Evolutionary conservation across 2,888 invertebrate species (phyloP).

Genomic region (Mythimna impura): DNA sequence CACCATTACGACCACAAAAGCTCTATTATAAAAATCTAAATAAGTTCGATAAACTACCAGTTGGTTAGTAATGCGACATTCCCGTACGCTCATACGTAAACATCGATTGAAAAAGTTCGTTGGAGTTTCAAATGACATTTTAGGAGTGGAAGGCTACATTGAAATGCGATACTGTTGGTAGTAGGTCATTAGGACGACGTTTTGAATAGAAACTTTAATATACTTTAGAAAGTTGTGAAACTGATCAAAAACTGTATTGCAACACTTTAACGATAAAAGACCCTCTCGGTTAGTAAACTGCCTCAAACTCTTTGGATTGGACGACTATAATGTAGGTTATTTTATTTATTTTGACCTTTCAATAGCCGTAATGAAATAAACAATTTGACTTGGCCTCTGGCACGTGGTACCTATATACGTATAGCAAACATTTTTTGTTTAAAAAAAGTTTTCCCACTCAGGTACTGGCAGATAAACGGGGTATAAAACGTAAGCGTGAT

Average conservation of each 20-base stretch:
- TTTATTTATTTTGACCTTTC: background rate
- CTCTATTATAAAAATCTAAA: constrained; percentile 49
- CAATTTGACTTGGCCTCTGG: background rate
- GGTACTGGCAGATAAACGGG: too few species aligned
- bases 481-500: too few species aligned
- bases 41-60: constrained; percentile 44
- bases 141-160: constrained; percentile 30
- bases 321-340: background rate
- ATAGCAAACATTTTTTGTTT: too few species aligned
- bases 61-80: constrained; percentile 43
- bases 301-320: background rate
- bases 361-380: background rate
- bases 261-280: background rate
- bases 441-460: too few species aligned
- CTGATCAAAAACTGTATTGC: constrained; percentile 16
- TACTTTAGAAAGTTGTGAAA: constrained; percentile 22
- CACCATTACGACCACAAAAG: constrained; percentile 51
- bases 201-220: constrained; percentile 27
- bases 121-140: constrained; percentile 49
- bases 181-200: constrained; percentile 39
- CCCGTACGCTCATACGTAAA: constrained; percentile 42
- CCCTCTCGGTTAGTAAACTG: background rate
- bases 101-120: constrained; percentile 58
- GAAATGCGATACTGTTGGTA: constrained; percentile 44
- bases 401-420: background rate